Conservation (phyloP, 2,113 vertebrate species). For the Sphaerodactylus townsendi region DNA sequence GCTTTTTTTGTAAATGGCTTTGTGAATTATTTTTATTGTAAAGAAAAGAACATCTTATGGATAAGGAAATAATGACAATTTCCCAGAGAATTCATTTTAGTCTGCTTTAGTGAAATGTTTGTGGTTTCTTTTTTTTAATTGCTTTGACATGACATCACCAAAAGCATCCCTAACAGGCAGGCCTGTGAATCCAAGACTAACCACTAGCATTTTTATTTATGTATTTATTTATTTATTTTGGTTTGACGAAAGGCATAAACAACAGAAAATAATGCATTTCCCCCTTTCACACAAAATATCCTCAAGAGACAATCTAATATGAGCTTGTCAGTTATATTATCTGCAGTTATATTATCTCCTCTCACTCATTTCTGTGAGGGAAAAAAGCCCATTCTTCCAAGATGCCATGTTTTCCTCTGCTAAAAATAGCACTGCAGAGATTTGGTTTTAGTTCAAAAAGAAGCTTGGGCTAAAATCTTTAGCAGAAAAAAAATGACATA, state of each 20-base stretch:
- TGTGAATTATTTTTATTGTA: no score
- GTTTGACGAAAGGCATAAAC: not conserved
- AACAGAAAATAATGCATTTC: not conserved
- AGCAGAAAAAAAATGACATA: not conserved
- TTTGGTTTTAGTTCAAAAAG: not conserved
- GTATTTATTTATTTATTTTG: not conserved
- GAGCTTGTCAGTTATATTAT: slow-evolving; percentile 4
- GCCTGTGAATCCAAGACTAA: not conserved
- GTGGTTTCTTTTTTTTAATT: not conserved
- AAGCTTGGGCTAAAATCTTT: not conserved
- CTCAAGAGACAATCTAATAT: not conserved
- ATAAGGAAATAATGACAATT: no score
- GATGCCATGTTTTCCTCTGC: not conserved
- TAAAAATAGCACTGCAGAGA: slow-evolving; percentile 10
- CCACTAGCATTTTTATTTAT: no score
- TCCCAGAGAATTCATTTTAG: no score
- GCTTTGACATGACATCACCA: not conserved
- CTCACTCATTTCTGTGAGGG: not conserved
- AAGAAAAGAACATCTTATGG: no score
- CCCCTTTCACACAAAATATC: not conserved
- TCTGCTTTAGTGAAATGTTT: not conserved
- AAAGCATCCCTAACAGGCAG: not conserved
- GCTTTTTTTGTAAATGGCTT: no score
- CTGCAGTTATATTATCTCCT: slow-evolving; percentile 4
- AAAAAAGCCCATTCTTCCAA: not conserved